Base-by-base conservation (phyloP, 2,888 invertebrate genomes). In the Euspilapteryx auroguttella region DNA sequence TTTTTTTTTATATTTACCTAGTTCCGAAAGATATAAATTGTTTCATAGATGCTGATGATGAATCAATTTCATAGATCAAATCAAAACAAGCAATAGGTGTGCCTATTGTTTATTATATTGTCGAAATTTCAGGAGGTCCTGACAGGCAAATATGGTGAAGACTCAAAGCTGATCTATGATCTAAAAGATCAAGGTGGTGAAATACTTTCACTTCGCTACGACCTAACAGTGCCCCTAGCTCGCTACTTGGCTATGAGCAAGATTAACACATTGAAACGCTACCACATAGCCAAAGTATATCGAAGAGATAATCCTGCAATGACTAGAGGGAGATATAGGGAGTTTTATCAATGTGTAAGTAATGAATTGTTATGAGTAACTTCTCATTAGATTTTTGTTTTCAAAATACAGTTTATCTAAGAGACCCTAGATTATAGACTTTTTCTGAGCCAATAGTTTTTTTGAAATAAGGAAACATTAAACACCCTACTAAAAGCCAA, bases 321-420 rank as follows among this genome's bases (percentile, higher is more conserved):
- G 83, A 89, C 94, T 0, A 83, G 86, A 55, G 99, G 99, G 14
- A 81, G 99, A 40, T 99, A 94, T 53, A 80, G 99, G 39, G 99
- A 99, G 61, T 99, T 99, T 71, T 98, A 95, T 73, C 99, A 99
- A 73, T 99, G 99, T 77, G 95, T 96, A 79, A 85, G 93, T 86
- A 32, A 10, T 25, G n/a, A n/a, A n/a, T n/a, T n/a, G 25, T 25
- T 34, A 31, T 28, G 21, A 25, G 28, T 23, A 12, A 26, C 28
- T 26, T 22, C 14, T 4, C 12, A 21, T n/a, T 25, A 15, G 20
- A 34, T 27, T n/a, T 24, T 29, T 34, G 34, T 33, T 29, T 76
- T 79, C 13, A n/a, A n/a, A n/a, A n/a, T n/a, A n/a, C n/a, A n/a
- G n/a, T n/a, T n/a, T n/a, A n/a, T n/a, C n/a, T n/a, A n/a, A n/a